phyloP scores from a whole-genome alignment of 2,797 vertebrate species.

The Acrocephalus scirpaceus region DNA sequence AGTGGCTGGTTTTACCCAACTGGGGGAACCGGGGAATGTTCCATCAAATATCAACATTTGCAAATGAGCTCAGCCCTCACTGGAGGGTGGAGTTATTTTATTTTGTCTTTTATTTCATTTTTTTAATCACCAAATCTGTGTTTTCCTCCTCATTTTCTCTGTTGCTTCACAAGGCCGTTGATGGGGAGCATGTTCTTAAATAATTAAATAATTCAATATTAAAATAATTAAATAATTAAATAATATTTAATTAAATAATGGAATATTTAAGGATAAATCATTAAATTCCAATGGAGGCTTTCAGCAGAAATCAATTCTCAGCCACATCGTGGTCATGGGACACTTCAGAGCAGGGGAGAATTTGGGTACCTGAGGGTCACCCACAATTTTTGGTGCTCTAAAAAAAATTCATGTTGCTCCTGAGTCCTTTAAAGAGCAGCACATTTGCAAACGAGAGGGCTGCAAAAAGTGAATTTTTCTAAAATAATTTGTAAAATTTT shows the following conservation, averaged over 20 bases:
- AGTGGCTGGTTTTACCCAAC: neutral
- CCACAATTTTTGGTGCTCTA: neutral
- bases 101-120: neutral
- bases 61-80: neutral
- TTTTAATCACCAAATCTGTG: neutral
- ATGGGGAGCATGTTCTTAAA: neutral
- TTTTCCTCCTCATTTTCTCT: neutral
- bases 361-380: neutral
- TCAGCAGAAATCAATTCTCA: neutral
- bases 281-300: neutral
- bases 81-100: neutral
- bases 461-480: neutral
- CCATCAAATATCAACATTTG: neutral
- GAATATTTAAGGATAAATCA: neutral
- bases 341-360: neutral
- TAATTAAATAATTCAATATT: too few relatives aligned
- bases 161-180: neutral
- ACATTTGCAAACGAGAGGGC: rapidly evolving
- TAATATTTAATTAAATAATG: too few relatives aligned
- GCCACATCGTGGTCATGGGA: neutral
- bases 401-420: rapidly evolving
- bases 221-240: too few relatives aligned
- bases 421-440: neutral
- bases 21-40: neutral
- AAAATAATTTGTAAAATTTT: neutral